phyloP scores from a whole-genome alignment of 2,888 invertebrate species.

The Aphidoletes aphidimyza region DNA sequence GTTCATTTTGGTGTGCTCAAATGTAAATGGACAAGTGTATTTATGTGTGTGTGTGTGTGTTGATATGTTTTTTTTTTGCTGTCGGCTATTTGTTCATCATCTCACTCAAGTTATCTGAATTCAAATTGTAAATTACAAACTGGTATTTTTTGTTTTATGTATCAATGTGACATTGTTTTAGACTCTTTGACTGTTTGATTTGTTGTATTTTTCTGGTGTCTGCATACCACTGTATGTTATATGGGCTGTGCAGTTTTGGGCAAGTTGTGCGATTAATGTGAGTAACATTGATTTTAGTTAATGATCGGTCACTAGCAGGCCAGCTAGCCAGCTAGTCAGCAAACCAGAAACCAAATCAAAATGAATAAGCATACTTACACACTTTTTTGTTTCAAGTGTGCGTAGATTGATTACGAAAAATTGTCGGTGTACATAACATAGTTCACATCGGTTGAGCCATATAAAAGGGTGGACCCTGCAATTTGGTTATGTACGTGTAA shows the following conservation, averaged over 20 bases:
- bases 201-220: background rate
- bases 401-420: conserved; percentile 17
- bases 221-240: background rate
- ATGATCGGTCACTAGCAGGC: conserved; percentile 21
- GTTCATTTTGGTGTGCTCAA: conserved; percentile 11
- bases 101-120: background rate
- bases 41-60: background rate
- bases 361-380: background rate
- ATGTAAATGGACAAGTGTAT: too few relatives aligned
- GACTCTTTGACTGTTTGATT: background rate
- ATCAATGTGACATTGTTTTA: conserved; percentile 28
- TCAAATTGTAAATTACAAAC: conserved; percentile 30
- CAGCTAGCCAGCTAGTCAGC: too few relatives aligned
- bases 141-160: conserved; percentile 50
- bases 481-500: background rate
- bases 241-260: background rate
- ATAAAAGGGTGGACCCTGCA: background rate
- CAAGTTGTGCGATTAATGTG: background rate
- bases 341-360: background rate
- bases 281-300: conserved; percentile 38
- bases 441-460: background rate
- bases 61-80: background rate
- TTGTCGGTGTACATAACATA: background rate
- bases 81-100: conserved; percentile 4
- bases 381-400: background rate